These are phyloP conservation scores for Ceratina australensis DNA, from an alignment of 1,140 invertebrate species.

Conservation along the genomic window DNA sequence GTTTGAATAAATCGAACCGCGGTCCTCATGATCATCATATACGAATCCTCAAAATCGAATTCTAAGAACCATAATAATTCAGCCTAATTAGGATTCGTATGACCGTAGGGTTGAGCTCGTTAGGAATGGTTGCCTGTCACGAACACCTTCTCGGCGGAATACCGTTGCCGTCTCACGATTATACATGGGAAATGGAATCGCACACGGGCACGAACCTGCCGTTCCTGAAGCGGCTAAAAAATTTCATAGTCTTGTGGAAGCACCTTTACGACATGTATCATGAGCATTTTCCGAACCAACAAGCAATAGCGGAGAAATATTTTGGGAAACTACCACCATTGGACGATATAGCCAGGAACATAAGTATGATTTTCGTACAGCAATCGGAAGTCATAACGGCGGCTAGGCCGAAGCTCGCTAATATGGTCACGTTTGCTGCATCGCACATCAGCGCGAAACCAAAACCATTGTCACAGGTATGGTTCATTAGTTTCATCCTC, in stretches of 20 bases:
- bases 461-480: slow-evolving; percentile 61
- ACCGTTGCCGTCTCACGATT: slow-evolving; percentile 59
- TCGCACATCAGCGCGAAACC: slow-evolving; percentile 73
- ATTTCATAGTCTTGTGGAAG: slow-evolving; percentile 36
- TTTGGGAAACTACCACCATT: slow-evolving; percentile 64
- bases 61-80: too few relatives aligned
- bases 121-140: background rate
- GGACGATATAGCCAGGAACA: slow-evolving; percentile 66
- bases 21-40: too few relatives aligned
- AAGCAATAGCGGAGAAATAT: slow-evolving; percentile 72
- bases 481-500: background rate
- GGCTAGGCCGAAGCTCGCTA: slow-evolving; percentile 79
- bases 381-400: slow-evolving; percentile 80
- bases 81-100: background rate
- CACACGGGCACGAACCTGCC: slow-evolving; percentile 24
- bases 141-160: slow-evolving; percentile 48
- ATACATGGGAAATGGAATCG: slow-evolving; percentile 51
- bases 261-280: background rate
- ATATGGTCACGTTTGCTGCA: slow-evolving; percentile 79
- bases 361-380: slow-evolving; percentile 79
- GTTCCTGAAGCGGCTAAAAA: slow-evolving; percentile 45
- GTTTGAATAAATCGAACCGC: too few relatives aligned
- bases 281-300: slow-evolving; percentile 63
- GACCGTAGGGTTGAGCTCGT: slow-evolving; percentile 44
- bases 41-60: too few relatives aligned